A percentile compares a stretch with the other conserved stretches of the same genome.
Evolutionary conservation across 2,888 invertebrate genomes (phyloP).

Genomic region (Epirrita christyi): DNA sequence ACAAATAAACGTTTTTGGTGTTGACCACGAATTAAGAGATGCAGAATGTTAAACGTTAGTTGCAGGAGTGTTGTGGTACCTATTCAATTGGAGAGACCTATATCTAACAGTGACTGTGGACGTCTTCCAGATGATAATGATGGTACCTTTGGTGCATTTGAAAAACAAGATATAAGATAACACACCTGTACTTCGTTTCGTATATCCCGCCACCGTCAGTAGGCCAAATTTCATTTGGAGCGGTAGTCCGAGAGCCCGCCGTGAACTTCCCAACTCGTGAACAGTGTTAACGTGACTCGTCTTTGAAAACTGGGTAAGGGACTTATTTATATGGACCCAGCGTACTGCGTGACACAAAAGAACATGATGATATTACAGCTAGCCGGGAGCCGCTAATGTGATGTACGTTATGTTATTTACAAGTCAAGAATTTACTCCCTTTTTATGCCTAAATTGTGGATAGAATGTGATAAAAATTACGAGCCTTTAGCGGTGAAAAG

Average conservation of each 20-base stretch:
- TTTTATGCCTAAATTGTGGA: constrained; percentile 52
- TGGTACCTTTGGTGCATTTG: not conserved
- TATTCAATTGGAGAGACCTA: no score
- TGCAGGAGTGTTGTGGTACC: no score
- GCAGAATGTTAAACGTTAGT: no score
- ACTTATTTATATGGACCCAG: constrained; percentile 82
- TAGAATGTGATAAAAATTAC: constrained; percentile 51
- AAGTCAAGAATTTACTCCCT: constrained; percentile 53
- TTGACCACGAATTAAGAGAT: no score
- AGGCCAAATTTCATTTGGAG: constrained; percentile 79
- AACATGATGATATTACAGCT: constrained; percentile 79
- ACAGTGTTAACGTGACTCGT: constrained; percentile 80
- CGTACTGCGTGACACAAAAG: constrained; percentile 77
- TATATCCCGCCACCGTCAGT: constrained; percentile 64
- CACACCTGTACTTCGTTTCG: constrained; percentile 37
- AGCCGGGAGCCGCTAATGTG: constrained; percentile 67
- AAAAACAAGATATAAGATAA: not conserved
- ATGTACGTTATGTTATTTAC: constrained; percentile 77
- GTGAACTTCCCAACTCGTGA: constrained; percentile 70
- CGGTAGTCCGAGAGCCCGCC: constrained; percentile 53
- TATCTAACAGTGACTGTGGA: no score
- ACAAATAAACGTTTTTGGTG: no score
- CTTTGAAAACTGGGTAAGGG: constrained; percentile 81
- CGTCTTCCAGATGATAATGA: no score
- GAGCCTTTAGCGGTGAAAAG: constrained; percentile 43